These are phyloP conservation scores for Automeris io DNA, from an alignment of 2,888 invertebrate species.

Conservation along the genomic window DNA sequence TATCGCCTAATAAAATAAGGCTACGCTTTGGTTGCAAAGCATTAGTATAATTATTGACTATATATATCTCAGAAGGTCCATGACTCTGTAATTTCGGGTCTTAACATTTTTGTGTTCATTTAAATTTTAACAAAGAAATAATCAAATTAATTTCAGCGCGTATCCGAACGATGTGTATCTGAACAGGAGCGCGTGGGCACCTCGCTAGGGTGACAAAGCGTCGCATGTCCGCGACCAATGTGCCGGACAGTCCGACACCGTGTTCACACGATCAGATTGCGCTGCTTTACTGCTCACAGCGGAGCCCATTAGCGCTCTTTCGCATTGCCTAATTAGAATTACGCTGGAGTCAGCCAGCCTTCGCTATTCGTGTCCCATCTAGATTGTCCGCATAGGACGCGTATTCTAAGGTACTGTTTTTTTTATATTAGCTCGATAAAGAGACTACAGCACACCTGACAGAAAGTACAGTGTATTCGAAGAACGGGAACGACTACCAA, in stretches of 20 bases:
- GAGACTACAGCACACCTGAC: no score
- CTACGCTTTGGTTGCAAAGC: no score
- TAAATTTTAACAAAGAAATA: no score
- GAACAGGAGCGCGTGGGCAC: constrained; percentile 11
- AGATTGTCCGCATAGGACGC: constrained; percentile 1
- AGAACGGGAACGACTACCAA: no score
- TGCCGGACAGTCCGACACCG: constrained; percentile 53
- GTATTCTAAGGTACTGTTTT: no score
- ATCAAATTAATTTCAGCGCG: not conserved
- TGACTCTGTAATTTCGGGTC: no score
- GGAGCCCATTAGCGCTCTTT: constrained; percentile 61
- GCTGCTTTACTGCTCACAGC: constrained; percentile 58
- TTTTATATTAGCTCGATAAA: no score
- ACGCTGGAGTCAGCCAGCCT: constrained; percentile 46
- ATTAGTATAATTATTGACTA: no score
- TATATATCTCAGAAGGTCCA: no score
- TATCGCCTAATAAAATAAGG: no score
- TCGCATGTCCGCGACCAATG: constrained; percentile 68
- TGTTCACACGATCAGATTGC: constrained; percentile 74
- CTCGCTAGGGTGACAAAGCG: constrained; percentile 69
- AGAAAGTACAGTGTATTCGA: no score
- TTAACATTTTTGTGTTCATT: no score
- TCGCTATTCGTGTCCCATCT: constrained; percentile 19
- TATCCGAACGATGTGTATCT: constrained; percentile 1
- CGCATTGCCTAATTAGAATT: constrained; percentile 74